Evolutionary conservation across 2,888 invertebrate genomes (phyloP).

Genomic region (Cheilosia vulpina): DNA sequence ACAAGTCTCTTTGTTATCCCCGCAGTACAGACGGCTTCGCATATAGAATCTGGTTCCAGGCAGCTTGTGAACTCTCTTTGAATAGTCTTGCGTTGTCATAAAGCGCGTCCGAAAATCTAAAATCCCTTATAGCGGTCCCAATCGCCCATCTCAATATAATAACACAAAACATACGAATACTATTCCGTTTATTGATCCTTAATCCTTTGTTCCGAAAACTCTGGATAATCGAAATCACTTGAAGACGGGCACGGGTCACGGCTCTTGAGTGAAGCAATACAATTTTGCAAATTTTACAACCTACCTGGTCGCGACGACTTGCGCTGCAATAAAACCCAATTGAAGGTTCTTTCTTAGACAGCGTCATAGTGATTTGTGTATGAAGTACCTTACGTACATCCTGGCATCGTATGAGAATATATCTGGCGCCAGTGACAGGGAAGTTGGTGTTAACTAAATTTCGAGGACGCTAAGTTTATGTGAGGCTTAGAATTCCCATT

Average conservation of each 20-base stretch:
- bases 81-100: neutral
- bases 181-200: neutral
- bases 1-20: slow-evolving; percentile 2
- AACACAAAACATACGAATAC: neutral
- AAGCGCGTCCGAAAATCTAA: neutral
- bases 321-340: neutral
- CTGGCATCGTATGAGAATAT: neutral
- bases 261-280: too few relatives aligned
- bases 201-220: neutral
- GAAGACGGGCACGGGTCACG: neutral
- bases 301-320: neutral
- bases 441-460: neutral
- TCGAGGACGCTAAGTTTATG: neutral
- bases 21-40: slow-evolving; percentile 2
- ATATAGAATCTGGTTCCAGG: slow-evolving; percentile 6
- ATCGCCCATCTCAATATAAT: neutral
- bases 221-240: slow-evolving; percentile 11
- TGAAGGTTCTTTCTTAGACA: neutral
- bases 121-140: slow-evolving; percentile 3
- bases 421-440: neutral
- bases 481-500: neutral
- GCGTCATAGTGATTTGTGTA: neutral
- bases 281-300: neutral
- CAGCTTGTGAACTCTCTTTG: neutral
- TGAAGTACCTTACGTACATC: neutral